Evolutionary conservation across 2,888 invertebrate species (phyloP), one percentile per base, ranked within the genome.

Genomic region (Spilosoma lubricipeda): DNA sequence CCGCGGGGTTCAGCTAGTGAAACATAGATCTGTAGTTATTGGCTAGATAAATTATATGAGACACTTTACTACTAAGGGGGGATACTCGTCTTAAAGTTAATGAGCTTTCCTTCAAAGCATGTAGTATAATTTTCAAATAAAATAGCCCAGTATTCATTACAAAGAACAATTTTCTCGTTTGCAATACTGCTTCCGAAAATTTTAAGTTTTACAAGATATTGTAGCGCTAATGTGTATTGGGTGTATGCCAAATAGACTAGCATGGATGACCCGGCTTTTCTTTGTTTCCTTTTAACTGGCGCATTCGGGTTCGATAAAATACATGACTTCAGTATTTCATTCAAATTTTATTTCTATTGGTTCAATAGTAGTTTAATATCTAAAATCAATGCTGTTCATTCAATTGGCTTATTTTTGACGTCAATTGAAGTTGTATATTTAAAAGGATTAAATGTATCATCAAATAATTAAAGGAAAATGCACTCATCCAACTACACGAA

Each of bases 121-220:
- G n/a, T 4, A n/a, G 4, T 27, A 59, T 63, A 30, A 30, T 39
- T 36, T 66, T 7, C 23, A 1, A 36, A n/a, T 39, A 66, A 66
- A 23, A 52, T 13, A 67, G 30, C 9, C n/a, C 13, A 48, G 30
- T 42, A 42, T 67, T 39, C 18, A 36, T 56, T 30, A n/a, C 11
- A 56, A 69, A 5, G 18, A 20, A 27, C 20, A 59, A 56, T 33
- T 56, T 70, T n/a, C 1, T 1, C 20, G 4, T 27, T 27, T 9
- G 15, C 7, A 64, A 23, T 39, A 39, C 7, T 23, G 23, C 8
- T 71, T 45, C 11, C 27, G 20, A 45, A 89, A 89, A 88, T 91
- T 93, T 91, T 87, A 89, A 91, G 91, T 87, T 90, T 90, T 89
- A 87, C 88, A 85, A 91, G 91, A 92, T 92, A 92, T 91, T 86